These are phyloP conservation scores for Gobio gobio DNA, from an alignment of 2,113 vertebrate genomes.

Conservation along the genomic window DNA sequence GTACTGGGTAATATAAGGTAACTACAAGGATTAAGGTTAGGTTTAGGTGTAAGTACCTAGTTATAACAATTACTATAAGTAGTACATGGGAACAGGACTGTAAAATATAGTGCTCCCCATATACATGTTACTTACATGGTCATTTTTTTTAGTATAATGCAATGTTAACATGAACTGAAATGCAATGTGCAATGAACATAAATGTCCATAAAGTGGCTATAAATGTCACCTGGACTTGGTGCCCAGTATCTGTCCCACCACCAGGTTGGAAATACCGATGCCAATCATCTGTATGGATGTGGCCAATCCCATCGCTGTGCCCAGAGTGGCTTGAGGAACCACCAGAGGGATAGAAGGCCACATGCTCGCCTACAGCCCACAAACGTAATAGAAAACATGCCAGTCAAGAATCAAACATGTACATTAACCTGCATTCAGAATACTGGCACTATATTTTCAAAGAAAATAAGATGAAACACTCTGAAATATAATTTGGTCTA, in stretches of 20 bases:
- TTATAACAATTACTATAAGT: too few species aligned
- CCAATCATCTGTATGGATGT: conserved; percentile 83
- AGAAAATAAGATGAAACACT: not conserved
- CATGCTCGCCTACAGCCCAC: conserved; percentile 75
- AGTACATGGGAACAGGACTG: too few species aligned
- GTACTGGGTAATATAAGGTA: too few species aligned
- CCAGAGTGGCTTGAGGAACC: conserved; percentile 80
- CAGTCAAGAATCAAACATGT: not conserved
- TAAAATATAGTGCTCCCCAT: too few species aligned
- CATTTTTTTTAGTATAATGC: not conserved
- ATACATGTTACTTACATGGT: not conserved
- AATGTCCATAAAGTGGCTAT: not conserved
- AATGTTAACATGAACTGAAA: not conserved
- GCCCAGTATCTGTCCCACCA: conserved; percentile 81
- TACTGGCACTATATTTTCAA: not conserved
- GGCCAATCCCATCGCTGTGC: conserved; percentile 82
- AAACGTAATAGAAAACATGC: not conserved
- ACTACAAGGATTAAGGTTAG: too few species aligned
- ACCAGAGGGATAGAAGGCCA: conserved; percentile 85
- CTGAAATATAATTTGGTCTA: not conserved
- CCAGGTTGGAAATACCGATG: conserved; percentile 80
- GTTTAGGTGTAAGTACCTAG: too few species aligned
- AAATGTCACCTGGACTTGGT: conserved; percentile 74
- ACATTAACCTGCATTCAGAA: not conserved
- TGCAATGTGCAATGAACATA: not conserved